These are phyloP conservation scores for Miniopterus natalensis DNA, from an alignment of 2,113 vertebrate genomes.

Conservation along the genomic window DNA sequence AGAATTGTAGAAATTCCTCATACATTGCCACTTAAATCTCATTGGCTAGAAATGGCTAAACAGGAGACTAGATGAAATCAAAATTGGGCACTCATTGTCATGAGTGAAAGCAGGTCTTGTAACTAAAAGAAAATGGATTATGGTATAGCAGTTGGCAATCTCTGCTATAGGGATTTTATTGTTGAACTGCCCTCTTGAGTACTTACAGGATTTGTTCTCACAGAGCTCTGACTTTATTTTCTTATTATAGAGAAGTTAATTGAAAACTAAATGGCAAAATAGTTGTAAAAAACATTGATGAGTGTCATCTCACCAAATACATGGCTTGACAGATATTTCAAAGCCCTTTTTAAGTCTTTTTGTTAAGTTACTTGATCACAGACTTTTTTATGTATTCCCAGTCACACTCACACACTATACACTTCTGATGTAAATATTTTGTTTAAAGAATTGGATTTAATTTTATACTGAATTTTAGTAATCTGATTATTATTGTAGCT, in stretches of 20 bases:
- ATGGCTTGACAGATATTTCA: neutral
- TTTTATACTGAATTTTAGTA: neutral
- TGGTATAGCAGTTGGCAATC: neutral
- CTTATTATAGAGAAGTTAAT: neutral
- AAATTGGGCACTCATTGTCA: neutral
- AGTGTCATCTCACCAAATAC: neutral
- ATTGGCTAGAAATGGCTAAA: neutral
- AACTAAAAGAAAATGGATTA: neutral
- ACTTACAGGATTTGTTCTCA: neutral
- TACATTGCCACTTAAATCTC: neutral
- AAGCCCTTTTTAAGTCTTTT: neutral
- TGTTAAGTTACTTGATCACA: neutral
- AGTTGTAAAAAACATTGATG: slow-evolving; percentile 11
- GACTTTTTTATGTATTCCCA: neutral
- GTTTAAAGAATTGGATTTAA: slow-evolving; percentile 26
- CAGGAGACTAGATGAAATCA: neutral
- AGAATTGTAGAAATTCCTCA: neutral
- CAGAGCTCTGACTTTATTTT: neutral
- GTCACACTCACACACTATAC: neutral
- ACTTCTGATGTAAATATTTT: neutral
- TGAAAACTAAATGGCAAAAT: neutral
- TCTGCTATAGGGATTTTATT: neutral
- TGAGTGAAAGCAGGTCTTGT: slow-evolving; percentile 29
- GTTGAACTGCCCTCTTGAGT: neutral
- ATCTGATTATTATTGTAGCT: neutral